phyloP scores from a whole-genome alignment of 2,797 vertebrate species.

The Epinephelus coioides region DNA sequence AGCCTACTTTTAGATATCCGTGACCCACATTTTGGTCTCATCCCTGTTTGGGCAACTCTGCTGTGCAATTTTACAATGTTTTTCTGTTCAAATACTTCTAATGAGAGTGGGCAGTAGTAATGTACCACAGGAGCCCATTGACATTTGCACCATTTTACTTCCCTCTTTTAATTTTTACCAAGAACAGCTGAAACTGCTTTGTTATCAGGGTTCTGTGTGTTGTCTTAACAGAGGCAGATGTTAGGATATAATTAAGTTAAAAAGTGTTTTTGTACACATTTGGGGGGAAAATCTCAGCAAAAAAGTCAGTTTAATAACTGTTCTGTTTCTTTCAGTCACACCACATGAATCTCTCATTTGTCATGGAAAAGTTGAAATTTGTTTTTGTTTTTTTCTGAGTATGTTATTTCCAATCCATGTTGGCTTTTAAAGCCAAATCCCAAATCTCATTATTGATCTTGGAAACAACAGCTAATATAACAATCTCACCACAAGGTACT shows the following conservation, averaged over 20 bases:
- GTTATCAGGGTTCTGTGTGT: not conserved
- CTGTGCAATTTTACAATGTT: constrained; percentile 20
- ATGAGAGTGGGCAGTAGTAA: not conserved
- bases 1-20: constrained; percentile 62
- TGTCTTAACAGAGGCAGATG: not conserved
- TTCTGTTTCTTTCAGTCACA: not conserved
- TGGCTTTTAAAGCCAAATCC: not conserved
- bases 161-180: not conserved
- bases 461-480: not conserved
- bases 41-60: constrained; percentile 29
- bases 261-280: not conserved
- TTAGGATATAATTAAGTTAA: not conserved
- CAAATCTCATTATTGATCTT: not conserved
- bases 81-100: constrained; percentile 14
- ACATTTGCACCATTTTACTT: not conserved
- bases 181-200: not conserved
- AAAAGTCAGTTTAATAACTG: not conserved
- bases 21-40: constrained; percentile 61
- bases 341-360: not conserved
- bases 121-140: not conserved
- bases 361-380: not conserved
- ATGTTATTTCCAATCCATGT: not conserved
- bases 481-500: not conserved
- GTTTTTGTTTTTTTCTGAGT: too few species aligned
- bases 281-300: not conserved